Evolutionary conservation across 2,888 invertebrate species (phyloP).

Genomic region (Macaria liturata): DNA sequence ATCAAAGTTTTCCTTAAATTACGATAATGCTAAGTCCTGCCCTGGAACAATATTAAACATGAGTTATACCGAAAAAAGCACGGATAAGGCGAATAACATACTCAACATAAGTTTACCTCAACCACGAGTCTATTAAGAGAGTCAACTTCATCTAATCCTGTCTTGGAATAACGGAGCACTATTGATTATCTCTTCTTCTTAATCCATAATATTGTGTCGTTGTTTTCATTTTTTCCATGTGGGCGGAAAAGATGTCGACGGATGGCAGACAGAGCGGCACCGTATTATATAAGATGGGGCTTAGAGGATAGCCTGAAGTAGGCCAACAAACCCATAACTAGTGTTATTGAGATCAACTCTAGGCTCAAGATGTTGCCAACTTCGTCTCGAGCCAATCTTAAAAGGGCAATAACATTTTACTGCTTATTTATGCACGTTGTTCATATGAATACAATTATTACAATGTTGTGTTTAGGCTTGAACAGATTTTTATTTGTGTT

Average conservation of each 20-base stretch:
- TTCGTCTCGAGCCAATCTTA: conserved; percentile 31
- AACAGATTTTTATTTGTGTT: no score
- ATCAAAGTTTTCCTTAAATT: no score
- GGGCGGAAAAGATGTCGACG: conserved; percentile 38
- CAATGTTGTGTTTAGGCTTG: neutral
- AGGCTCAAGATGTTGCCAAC: conserved; percentile 38
- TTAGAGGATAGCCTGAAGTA: conserved; percentile 46
- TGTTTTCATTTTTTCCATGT: conserved; percentile 30
- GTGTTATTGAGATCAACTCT: conserved; percentile 38
- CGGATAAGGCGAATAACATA: no score
- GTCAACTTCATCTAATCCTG: no score
- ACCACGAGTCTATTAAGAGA: no score
- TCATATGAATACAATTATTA: conserved; percentile 6
- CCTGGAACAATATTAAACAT: no score
- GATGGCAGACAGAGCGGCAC: conserved; percentile 62
- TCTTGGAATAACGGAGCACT: no score
- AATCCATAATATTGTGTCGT: neutral
- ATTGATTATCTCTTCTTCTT: no score
- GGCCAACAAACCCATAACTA: conserved; percentile 56
- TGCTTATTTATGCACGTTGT: conserved; percentile 15
- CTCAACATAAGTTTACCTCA: no score
- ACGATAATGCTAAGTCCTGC: no score
- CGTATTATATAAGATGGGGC: conserved; percentile 47
- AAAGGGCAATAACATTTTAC: conserved; percentile 24
- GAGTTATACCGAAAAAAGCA: no score